Evolutionary conservation across 1,140 invertebrate genomes (phyloP).

Genomic region (Arctopsyche grandis): DNA sequence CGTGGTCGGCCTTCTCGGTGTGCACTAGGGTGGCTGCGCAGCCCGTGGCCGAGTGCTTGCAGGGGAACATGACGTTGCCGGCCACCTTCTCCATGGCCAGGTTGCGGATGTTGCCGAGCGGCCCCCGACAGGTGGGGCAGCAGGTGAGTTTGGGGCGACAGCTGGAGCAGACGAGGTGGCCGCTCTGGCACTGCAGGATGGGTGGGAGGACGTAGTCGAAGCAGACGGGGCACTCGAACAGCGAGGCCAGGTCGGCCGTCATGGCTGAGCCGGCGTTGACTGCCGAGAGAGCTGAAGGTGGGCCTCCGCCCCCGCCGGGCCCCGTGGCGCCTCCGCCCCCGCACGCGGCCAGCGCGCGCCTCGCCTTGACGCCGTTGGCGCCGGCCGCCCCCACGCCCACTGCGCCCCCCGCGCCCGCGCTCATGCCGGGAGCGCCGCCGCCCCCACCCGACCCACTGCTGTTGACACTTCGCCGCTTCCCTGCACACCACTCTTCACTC

Average conservation of each 20-base stretch:
- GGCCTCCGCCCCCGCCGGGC: background rate
- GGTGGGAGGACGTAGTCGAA: constrained; percentile 99
- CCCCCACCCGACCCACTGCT: background rate
- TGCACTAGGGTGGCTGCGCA: constrained; percentile 93
- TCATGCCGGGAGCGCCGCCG: background rate
- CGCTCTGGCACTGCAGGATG: constrained; percentile 89
- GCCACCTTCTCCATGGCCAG: constrained; percentile 99
- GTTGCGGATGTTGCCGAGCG: constrained; percentile 96
- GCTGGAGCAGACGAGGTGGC: constrained; percentile 90
- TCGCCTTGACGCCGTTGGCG: background rate
- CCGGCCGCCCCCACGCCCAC: background rate
- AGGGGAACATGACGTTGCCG: constrained; percentile 97
- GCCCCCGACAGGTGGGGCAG: constrained; percentile 97
- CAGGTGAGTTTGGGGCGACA: constrained; percentile 96
- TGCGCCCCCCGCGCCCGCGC: background rate
- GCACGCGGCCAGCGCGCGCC: background rate
- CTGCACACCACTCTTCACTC: too few relatives aligned
- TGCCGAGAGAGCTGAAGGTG: constrained; percentile 35
- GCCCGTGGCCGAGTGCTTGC: constrained; percentile 97
- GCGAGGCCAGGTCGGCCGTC: constrained; percentile 89
- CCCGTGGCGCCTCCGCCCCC: background rate
- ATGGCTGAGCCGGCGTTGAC: constrained; percentile 65
- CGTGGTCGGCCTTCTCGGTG: constrained; percentile 97
- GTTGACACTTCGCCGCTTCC: background rate
- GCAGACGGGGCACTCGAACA: constrained; percentile 99